phyloP scores from a whole-genome alignment of 2,797 vertebrate species.

The Rhodeus uyekii region DNA sequence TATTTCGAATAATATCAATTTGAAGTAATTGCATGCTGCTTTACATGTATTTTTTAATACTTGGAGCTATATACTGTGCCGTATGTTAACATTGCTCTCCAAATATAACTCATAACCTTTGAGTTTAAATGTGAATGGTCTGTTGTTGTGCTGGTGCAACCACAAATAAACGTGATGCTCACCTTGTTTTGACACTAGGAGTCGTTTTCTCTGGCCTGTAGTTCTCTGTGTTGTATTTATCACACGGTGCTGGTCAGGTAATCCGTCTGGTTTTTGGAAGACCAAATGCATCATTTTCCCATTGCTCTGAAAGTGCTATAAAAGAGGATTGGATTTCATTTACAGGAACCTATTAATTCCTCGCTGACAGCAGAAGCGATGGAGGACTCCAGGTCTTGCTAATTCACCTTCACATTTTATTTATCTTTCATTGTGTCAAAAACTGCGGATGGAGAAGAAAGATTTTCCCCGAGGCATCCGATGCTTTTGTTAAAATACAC shows the following conservation, averaged over 20 bases:
- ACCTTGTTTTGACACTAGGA: background rate
- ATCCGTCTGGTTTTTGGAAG: slow-evolving; percentile 32
- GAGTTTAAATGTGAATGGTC: too few relatives aligned
- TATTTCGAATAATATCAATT: too few relatives aligned
- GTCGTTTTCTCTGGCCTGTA: background rate
- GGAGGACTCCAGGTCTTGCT: slow-evolving; percentile 65
- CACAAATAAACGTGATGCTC: slow-evolving; percentile 10
- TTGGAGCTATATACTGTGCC: too few relatives aligned
- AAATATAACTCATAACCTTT: too few relatives aligned
- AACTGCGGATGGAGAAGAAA: slow-evolving; percentile 10
- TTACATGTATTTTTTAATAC: too few relatives aligned
- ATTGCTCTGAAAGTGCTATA: slow-evolving; percentile 39
- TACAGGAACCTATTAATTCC: slow-evolving; percentile 69
- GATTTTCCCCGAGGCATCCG: background rate
- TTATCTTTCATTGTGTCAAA: slow-evolving; percentile 51
- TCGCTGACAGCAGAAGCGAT: slow-evolving; percentile 70
- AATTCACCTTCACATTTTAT: slow-evolving; percentile 69
- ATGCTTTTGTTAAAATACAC: background rate
- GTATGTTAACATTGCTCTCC: too few relatives aligned
- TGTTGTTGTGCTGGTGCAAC: background rate
- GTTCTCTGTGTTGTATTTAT: slow-evolving; percentile 32
- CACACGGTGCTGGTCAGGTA: background rate
- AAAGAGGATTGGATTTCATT: slow-evolving; percentile 68
- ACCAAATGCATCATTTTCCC: slow-evolving; percentile 38
- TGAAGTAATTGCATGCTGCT: too few relatives aligned